phyloP scores from a whole-genome alignment of 2,797 vertebrate genomes.

The Notolepis coatsorum region DNA sequence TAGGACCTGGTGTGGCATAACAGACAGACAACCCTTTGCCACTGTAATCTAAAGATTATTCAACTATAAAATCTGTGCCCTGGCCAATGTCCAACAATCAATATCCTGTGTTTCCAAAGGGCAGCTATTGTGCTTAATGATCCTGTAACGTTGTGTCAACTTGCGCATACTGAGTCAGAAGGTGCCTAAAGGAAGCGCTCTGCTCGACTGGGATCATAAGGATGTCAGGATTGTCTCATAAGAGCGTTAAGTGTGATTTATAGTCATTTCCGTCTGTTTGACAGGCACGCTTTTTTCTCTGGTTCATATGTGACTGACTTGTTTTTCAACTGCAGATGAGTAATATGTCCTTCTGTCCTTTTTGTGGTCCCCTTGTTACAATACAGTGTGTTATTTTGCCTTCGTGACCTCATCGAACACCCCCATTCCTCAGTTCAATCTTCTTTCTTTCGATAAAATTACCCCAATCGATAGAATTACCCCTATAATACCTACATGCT shows the following conservation, averaged over 20 bases:
- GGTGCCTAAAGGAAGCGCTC: slow-evolving; percentile 21
- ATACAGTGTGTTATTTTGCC: slow-evolving; percentile 49
- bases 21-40: background rate
- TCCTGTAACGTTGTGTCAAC: background rate
- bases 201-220: background rate
- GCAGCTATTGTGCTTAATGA: slow-evolving; percentile 12
- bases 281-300: slow-evolving; percentile 6
- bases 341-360: slow-evolving; percentile 29
- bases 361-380: slow-evolving; percentile 18
- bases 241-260: slow-evolving; percentile 28
- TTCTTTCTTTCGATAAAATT: background rate
- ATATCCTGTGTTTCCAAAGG: slow-evolving; percentile 1
- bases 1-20: too few species aligned
- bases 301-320: background rate
- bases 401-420: slow-evolving; percentile 32
- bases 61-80: background rate
- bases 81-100: background rate
- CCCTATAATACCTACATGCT: too few species aligned
- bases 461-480: too few species aligned
- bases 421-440: background rate
- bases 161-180: slow-evolving; percentile 20
- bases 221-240: slow-evolving; percentile 16
- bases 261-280: slow-evolving; percentile 38
- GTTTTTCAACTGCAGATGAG: slow-evolving; percentile 24
- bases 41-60: background rate